Conservation (phyloP, 2,888 invertebrate genomes). For the Pegoplata infirma region DNA sequence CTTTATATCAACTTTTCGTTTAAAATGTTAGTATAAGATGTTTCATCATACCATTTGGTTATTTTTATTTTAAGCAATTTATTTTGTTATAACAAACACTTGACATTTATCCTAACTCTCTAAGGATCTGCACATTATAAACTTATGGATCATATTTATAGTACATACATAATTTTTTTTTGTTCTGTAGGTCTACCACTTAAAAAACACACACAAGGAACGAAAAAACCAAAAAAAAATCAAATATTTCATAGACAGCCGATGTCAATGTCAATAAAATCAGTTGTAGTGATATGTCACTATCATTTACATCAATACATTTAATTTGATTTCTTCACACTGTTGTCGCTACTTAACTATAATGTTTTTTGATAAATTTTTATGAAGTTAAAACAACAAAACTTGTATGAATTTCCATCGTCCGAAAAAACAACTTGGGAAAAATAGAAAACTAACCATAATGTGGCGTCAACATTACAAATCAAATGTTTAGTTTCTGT, state of each 20-base stretch:
- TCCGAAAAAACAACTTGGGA: too few relatives aligned
- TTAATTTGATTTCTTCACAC: slow-evolving; percentile 75
- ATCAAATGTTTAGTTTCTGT: slow-evolving; percentile 46
- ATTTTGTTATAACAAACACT: slow-evolving; percentile 24
- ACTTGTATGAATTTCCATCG: not conserved
- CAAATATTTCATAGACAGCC: slow-evolving; percentile 55
- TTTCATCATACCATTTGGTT: not conserved
- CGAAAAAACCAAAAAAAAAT: slow-evolving; percentile 14
- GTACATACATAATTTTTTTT: not conserved
- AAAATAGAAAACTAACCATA: slow-evolving; percentile 37
- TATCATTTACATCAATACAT: slow-evolving; percentile 75
- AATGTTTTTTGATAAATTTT: slow-evolving; percentile 64
- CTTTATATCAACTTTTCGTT: too few relatives aligned
- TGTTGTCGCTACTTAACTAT: slow-evolving; percentile 68
- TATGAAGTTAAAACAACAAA: slow-evolving; percentile 37
- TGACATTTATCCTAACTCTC: slow-evolving; percentile 72
- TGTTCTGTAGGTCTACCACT: not conserved
- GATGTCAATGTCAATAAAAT: slow-evolving; percentile 49
- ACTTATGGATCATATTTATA: slow-evolving; percentile 53
- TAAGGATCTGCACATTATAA: slow-evolving; percentile 67
- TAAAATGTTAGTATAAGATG: too few relatives aligned
- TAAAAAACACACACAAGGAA: not conserved
- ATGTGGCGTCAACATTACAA: slow-evolving; percentile 41
- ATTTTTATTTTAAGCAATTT: slow-evolving; percentile 22
- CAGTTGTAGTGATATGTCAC: slow-evolving; percentile 72